phyloP scores from a whole-genome alignment of 2,113 vertebrate genomes.

The Artemisiospiza belli region DNA sequence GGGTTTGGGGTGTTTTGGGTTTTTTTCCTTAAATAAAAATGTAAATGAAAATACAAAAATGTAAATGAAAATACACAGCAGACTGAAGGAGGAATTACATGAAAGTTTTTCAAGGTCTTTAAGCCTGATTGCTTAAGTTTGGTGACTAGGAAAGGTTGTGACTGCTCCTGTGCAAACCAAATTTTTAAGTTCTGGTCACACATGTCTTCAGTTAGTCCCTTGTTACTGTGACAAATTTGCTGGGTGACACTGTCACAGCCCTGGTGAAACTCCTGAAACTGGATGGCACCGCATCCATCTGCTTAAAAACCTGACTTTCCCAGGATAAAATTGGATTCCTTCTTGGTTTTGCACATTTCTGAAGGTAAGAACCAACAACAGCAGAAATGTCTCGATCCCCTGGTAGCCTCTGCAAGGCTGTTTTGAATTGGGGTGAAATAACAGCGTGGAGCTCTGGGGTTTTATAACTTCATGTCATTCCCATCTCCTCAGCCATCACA shows the following conservation, averaged over 20 bases:
- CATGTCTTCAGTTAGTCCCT: neutral
- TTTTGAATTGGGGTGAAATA: conserved; percentile 8
- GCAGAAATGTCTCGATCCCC: neutral
- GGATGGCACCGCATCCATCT: neutral
- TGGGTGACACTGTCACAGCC: neutral
- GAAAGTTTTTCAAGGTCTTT: neutral
- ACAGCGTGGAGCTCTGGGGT: neutral
- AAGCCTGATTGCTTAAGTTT: neutral
- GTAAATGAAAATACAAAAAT: neutral
- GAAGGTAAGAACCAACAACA: neutral
- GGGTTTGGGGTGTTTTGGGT: neutral
- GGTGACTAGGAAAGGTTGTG: neutral
- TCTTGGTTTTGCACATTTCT: neutral
- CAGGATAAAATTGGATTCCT: neutral
- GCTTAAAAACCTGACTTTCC: neutral
- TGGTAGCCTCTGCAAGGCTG: neutral
- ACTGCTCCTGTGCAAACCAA: neutral
- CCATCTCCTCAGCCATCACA: conserved; percentile 35
- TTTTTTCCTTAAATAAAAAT: neutral
- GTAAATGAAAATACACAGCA: neutral
- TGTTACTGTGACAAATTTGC: neutral
- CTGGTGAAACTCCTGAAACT: neutral
- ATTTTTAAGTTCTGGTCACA: neutral
- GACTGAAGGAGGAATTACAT: neutral
- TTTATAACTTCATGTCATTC: neutral